phyloP scores from a whole-genome alignment of 2,888 invertebrate species.

The Perizoma affinitatum region DNA sequence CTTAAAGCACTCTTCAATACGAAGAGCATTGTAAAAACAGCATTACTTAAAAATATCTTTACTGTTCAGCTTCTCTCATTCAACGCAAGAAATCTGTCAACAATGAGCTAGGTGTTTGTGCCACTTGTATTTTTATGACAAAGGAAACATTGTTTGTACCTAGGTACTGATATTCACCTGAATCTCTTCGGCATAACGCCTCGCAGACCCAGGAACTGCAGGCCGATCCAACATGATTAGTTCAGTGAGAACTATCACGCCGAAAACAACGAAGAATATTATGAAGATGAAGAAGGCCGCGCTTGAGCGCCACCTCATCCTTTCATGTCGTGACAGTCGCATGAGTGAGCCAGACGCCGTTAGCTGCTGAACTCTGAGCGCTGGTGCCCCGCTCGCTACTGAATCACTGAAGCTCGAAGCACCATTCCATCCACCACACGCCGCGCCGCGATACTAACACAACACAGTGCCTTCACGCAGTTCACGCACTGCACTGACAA shows the following conservation, averaged over 20 bases:
- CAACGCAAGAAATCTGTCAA: background rate
- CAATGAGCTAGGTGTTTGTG: background rate
- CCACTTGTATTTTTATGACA: background rate
- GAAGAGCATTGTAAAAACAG: no score
- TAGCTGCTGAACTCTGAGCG: conserved; percentile 24
- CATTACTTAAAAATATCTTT: no score
- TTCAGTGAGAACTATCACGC: conserved; percentile 93
- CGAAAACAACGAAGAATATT: conserved; percentile 95
- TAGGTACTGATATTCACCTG: conserved; percentile 67
- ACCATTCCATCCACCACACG: conserved; percentile 50
- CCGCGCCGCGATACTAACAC: conserved; percentile 55
- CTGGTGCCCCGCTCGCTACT: conserved; percentile 56
- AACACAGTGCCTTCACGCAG: conserved; percentile 54
- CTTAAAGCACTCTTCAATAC: no score
- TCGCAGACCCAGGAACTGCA: conserved; percentile 79
- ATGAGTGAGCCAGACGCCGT: conserved; percentile 57
- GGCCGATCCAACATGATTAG: conserved; percentile 85
- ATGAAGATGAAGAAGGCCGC: conserved; percentile 92
- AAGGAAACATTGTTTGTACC: conserved; percentile 32
- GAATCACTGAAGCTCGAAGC: conserved; percentile 57
- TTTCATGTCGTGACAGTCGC: conserved; percentile 56
- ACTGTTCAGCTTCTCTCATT: no score
- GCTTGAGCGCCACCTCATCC: conserved; percentile 79
- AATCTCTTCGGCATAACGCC: conserved; percentile 89
- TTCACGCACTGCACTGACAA: conserved; percentile 46